Evolutionary conservation across 2,888 invertebrate genomes (phyloP).

Genomic region (Sphaerophoria taeniata): DNA sequence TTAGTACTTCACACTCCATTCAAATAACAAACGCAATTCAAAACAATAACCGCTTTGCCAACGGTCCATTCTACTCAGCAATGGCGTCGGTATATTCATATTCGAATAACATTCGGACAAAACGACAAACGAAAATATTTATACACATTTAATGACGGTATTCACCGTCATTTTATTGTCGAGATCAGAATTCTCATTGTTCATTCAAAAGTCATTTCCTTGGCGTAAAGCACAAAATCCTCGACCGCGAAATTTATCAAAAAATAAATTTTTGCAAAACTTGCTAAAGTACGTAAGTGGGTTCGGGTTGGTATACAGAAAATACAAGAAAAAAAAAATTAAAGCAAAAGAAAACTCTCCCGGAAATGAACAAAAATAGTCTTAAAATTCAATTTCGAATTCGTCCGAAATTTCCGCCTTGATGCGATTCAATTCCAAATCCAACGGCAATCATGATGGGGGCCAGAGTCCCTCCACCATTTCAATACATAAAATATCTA

Average conservation of each 20-base stretch:
- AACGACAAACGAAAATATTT: not conserved
- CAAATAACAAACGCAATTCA: not conserved
- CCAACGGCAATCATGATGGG: conserved; percentile 44
- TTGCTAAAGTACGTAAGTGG: not conserved
- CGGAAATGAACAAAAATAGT: conserved; percentile 64
- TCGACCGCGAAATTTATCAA: conserved; percentile 57
- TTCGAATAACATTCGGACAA: conserved; percentile 2
- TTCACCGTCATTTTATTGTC: conserved; percentile 6
- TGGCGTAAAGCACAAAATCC: conserved; percentile 32
- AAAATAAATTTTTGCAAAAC: conserved; percentile 31
- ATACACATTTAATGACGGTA: conserved; percentile 19
- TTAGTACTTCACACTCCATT: not conserved
- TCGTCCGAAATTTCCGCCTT: conserved; percentile 63
- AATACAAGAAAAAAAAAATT: conserved; percentile 23
- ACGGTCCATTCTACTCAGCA: not conserved
- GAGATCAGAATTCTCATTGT: conserved; percentile 34
- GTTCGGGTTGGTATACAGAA: not conserved
- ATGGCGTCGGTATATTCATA: not conserved
- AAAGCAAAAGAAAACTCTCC: conserved; percentile 46
- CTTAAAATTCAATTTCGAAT: conserved; percentile 63
- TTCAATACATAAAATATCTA: not conserved
- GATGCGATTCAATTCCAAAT: conserved; percentile 26
- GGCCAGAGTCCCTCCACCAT: conserved; percentile 31
- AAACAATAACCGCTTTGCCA: conserved; percentile 13
- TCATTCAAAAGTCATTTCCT: conserved; percentile 61